Evolutionary conservation across 1,140 invertebrate genomes (phyloP).

Genomic region (Saccostrea glomerata): DNA sequence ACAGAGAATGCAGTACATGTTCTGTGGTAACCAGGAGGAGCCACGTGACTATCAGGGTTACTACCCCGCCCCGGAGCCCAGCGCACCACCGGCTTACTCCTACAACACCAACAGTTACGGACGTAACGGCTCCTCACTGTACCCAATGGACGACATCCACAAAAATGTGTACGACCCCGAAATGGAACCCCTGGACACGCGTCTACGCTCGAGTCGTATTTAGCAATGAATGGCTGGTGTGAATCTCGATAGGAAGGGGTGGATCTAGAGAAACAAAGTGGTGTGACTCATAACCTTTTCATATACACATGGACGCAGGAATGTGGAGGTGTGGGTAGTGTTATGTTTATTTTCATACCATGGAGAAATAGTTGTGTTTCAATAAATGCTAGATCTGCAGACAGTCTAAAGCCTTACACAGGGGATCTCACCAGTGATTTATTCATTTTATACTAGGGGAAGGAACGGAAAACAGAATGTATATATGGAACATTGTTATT

Average conservation of each 20-base stretch:
- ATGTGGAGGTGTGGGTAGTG: background rate
- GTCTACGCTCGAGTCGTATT: slow-evolving; percentile 49
- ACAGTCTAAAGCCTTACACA: background rate
- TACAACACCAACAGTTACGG: slow-evolving; percentile 40
- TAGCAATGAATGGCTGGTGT: slow-evolving; percentile 47
- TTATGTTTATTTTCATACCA: background rate
- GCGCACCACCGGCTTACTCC: slow-evolving; percentile 47
- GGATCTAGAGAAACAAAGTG: background rate
- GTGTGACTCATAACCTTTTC: background rate
- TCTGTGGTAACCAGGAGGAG: slow-evolving; percentile 54
- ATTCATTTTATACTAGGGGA: no score
- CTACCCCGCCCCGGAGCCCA: slow-evolving; percentile 49
- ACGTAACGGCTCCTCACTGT: slow-evolving; percentile 33
- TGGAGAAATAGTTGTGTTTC: background rate
- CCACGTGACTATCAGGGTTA: slow-evolving; percentile 48
- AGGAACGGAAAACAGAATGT: no score
- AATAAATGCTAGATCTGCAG: background rate
- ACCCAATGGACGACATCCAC: slow-evolving; percentile 48
- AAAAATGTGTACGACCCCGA: slow-evolving; percentile 49
- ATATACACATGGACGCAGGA: background rate
- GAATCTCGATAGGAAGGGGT: background rate
- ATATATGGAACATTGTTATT: no score
- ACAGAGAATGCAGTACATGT: slow-evolving; percentile 48
- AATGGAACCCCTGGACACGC: slow-evolving; percentile 52
- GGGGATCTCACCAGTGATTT: background rate